Evolutionary conservation across 2,888 invertebrate genomes (phyloP).

Genomic region (Dryocosmus kuriphilus): DNA sequence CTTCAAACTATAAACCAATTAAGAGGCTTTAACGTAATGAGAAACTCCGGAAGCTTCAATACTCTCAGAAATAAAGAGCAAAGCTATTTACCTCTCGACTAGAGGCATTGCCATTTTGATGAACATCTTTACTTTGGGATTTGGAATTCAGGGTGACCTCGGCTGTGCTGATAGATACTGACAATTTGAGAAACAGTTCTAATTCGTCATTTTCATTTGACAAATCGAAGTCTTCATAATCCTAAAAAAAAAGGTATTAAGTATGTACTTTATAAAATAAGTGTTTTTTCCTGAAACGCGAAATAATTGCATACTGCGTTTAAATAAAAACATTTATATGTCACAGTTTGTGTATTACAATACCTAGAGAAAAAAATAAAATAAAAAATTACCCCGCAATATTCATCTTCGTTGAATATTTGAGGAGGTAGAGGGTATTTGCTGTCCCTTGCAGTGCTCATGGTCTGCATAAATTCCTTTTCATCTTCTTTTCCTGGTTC

Average conservation of each 20-base stretch:
- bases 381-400: conserved; percentile 87
- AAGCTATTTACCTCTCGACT: conserved; percentile 74
- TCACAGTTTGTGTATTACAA: no score
- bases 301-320: no score
- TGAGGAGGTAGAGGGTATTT: conserved; percentile 95
- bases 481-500: conserved; percentile 94
- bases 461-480: conserved; percentile 95
- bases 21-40: no score
- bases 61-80: no score
- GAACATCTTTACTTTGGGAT: conserved; percentile 66
- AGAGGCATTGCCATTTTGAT: conserved; percentile 75
- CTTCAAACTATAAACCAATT: background rate
- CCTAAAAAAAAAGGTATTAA: conserved; percentile 80
- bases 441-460: conserved; percentile 86
- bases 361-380: background rate
- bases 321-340: no score
- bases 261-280: background rate
- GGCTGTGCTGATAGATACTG: conserved; percentile 80
- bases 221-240: conserved; percentile 95
- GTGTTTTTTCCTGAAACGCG: no score
- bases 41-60: no score
- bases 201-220: conserved; percentile 94
- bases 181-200: conserved; percentile 91
- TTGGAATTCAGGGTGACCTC: conserved; percentile 74
- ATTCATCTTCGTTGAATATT: conserved; percentile 94